A percentile compares a stretch with the other conserved stretches of the same genome.
These are phyloP conservation scores for Drosophila picticornis DNA, from an alignment of 2,888 invertebrate species.

Conservation along the genomic window DNA sequence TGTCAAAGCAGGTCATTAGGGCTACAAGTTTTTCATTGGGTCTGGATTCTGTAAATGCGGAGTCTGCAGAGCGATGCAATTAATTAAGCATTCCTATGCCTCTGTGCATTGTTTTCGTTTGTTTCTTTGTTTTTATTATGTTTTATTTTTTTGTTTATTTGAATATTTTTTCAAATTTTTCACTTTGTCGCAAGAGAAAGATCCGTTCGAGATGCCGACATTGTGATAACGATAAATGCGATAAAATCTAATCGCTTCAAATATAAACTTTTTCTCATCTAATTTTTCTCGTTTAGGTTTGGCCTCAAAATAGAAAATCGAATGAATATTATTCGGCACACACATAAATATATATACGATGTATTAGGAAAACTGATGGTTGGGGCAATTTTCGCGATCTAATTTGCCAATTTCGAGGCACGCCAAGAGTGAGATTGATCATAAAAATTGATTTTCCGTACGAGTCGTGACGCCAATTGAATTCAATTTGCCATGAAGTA, in stretches of 20 bases:
- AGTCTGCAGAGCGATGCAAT: conserved; percentile 50
- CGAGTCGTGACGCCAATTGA: conserved; percentile 76
- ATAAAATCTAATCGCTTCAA: conserved; percentile 68
- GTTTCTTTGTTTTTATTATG: conserved; percentile 33
- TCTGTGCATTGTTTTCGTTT: conserved; percentile 49
- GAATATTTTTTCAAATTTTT: conserved; percentile 52
- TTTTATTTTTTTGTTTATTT: conserved; percentile 27
- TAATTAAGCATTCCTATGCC: conserved; percentile 70
- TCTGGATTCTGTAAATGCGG: conserved; percentile 22
- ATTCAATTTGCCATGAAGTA: conserved; percentile 62
- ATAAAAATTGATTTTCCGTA: conserved; percentile 73
- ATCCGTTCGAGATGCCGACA: conserved; percentile 65
- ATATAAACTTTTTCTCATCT: conserved; percentile 46
- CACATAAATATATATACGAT: not conserved
- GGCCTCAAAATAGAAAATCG: conserved; percentile 18
- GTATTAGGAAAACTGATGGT: conserved; percentile 22
- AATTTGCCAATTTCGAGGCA: conserved; percentile 75
- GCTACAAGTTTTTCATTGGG: conserved; percentile 54
- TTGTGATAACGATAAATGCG: conserved; percentile 56
- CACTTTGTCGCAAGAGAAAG: conserved; percentile 59
- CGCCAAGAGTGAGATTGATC: conserved; percentile 73
- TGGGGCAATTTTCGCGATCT: conserved; percentile 64
- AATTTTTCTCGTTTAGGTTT: conserved; percentile 44
- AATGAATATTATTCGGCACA: conserved; percentile 31
- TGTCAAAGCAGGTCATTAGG: conserved; percentile 82